Conservation (phyloP, 2,888 invertebrate species). For the Shargacucullia verbasci region DNA sequence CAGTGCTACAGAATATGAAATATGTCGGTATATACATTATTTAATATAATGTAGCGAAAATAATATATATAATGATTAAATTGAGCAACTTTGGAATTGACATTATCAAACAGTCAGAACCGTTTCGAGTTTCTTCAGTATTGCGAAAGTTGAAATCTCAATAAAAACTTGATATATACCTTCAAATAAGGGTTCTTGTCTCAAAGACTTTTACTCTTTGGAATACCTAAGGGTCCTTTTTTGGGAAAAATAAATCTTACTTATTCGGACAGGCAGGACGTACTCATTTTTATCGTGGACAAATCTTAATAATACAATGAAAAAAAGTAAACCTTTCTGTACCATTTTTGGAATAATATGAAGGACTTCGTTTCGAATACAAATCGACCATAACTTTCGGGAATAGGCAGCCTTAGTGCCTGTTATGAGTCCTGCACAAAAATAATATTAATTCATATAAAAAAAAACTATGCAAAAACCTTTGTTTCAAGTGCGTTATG, state of each 20-base stretch:
- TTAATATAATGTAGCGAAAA: background rate
- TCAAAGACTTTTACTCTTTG: slow-evolving; percentile 29
- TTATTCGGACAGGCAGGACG: slow-evolving; percentile 41
- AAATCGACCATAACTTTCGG: slow-evolving; percentile 39
- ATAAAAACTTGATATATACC: slow-evolving; percentile 23
- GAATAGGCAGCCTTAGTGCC: slow-evolving; percentile 39
- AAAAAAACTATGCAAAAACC: slow-evolving; percentile 1
- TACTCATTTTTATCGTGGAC: slow-evolving; percentile 33
- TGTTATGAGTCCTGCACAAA: slow-evolving; percentile 38
- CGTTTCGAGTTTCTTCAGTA: background rate
- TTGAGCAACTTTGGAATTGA: no score
- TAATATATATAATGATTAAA: background rate
- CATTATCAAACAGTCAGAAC: no score
- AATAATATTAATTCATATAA: slow-evolving; percentile 46
- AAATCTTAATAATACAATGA: slow-evolving; percentile 46
- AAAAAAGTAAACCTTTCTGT: slow-evolving; percentile 15
- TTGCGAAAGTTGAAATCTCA: slow-evolving; percentile 16
- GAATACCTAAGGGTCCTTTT: no score
- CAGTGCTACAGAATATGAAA: no score
- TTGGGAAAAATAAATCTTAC: slow-evolving; percentile 42
- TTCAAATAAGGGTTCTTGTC: slow-evolving; percentile 19
- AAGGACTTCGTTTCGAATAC: slow-evolving; percentile 28
- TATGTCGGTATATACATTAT: no score
- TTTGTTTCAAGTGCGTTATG: slow-evolving; percentile 45
- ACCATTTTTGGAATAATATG: slow-evolving; percentile 32